These are phyloP conservation scores for Micromesistius poutassou DNA, from an alignment of 2,797 vertebrate species.

Conservation along the genomic window DNA sequence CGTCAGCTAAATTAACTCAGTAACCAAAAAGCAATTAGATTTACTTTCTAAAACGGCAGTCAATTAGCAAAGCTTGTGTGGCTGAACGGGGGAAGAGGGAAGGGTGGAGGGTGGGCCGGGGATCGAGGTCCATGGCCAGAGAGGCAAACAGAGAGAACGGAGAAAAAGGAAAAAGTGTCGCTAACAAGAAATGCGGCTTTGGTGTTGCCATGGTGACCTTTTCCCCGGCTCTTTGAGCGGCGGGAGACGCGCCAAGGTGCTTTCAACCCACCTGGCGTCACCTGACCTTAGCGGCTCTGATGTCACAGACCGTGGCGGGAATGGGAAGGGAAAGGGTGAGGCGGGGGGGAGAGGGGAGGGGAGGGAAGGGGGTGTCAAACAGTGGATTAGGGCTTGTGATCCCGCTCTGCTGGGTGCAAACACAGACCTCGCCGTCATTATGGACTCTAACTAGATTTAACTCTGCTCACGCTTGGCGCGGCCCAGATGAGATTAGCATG, in stretches of 20 bases:
- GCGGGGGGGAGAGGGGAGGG: no score
- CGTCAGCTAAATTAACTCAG: conserved; percentile 62
- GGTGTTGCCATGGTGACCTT: conserved; percentile 1
- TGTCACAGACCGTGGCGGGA: background rate
- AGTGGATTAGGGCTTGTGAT: background rate
- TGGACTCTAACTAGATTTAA: conserved; percentile 4
- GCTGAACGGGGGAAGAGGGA: background rate
- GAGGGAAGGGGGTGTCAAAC: background rate
- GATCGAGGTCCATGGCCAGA: no score
- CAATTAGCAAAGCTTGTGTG: conserved; percentile 57
- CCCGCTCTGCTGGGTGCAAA: background rate
- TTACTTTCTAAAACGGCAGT: conserved; percentile 69
- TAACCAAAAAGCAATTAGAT: conserved; percentile 70
- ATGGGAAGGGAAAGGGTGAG: no score
- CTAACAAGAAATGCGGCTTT: background rate
- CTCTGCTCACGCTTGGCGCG: background rate
- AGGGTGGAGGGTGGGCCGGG: no score
- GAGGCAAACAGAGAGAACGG: no score
- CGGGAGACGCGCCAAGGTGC: background rate
- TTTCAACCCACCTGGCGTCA: background rate
- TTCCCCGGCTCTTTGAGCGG: background rate
- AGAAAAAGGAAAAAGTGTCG: no score
- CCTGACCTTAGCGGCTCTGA: background rate
- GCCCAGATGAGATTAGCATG: conserved; percentile 4
- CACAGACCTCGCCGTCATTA: background rate